Conservation (phyloP, 2,888 invertebrate genomes). For the Pantelozetes paolii region DNA sequence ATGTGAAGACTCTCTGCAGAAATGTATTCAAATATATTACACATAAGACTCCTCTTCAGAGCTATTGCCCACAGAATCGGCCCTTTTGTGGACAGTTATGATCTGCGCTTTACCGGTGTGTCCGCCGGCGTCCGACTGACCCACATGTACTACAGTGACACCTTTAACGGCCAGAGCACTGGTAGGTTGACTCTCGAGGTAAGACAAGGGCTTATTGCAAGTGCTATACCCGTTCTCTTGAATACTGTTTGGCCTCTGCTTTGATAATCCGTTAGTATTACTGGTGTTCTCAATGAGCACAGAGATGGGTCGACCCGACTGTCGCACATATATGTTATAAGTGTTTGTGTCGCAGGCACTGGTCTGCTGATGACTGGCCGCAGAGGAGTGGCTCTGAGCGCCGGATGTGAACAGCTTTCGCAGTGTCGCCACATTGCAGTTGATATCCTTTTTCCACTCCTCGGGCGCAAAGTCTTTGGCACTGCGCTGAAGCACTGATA, state of each 20-base stretch:
- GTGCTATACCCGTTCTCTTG: background rate
- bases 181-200: background rate
- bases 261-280: background rate
- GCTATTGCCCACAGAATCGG: constrained; percentile 13
- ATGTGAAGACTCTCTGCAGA: no score
- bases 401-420: constrained; percentile 7
- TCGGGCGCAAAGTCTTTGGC: constrained; percentile 45
- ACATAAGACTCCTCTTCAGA: constrained; percentile 29
- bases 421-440: constrained; percentile 14
- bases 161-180: background rate
- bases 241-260: constrained; percentile 8
- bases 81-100: constrained; percentile 23
- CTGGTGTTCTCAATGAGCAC: constrained; percentile 13
- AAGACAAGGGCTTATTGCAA: background rate
- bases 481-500: constrained; percentile 52
- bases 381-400: background rate
- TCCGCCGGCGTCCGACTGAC: background rate
- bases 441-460: constrained; percentile 29
- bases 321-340: constrained; percentile 18
- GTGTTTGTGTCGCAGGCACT: background rate
- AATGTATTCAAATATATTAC: constrained; percentile 10
- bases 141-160: constrained; percentile 15
- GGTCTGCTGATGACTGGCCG: background rate
- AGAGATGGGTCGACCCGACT: constrained; percentile 2
- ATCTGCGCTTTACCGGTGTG: background rate